These are phyloP conservation scores for Hirudinaria manillensis DNA, from an alignment of 2,888 invertebrate species.

Conservation along the genomic window DNA sequence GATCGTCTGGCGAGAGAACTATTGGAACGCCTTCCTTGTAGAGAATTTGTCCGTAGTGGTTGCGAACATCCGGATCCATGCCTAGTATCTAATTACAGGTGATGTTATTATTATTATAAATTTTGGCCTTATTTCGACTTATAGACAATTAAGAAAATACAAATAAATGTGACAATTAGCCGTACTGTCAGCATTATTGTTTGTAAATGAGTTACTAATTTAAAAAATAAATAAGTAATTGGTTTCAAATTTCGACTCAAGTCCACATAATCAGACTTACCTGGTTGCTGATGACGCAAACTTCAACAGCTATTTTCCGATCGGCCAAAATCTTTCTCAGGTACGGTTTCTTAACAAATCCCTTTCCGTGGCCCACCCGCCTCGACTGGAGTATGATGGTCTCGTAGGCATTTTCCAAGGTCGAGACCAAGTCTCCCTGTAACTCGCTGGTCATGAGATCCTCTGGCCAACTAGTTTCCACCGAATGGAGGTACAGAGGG, in stretches of 20 bases:
- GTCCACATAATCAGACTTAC: constrained; percentile 25
- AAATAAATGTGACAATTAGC: background rate
- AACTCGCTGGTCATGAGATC: constrained; percentile 37
- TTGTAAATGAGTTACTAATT: too few relatives aligned
- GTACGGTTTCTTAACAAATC: constrained; percentile 40
- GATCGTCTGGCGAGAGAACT: constrained; percentile 42
- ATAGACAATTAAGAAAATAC: background rate
- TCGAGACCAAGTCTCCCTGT: constrained; percentile 37
- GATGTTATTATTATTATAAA: background rate
- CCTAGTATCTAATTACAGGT: constrained; percentile 21
- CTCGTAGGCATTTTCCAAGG: constrained; percentile 41
- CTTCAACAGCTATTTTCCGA: constrained; percentile 38
- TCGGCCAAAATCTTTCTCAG: constrained; percentile 28
- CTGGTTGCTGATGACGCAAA: constrained; percentile 38
- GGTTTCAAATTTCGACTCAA: too few relatives aligned
- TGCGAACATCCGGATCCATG: constrained; percentile 25
- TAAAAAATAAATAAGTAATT: too few relatives aligned
- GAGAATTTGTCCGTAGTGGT: constrained; percentile 24
- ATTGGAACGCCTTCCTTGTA: constrained; percentile 39
- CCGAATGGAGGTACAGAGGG: constrained; percentile 38
- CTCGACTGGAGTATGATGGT: constrained; percentile 39
- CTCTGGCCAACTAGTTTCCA: constrained; percentile 40
- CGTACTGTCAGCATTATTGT: too few relatives aligned
- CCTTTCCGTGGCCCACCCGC: constrained; percentile 41
- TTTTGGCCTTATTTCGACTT: background rate